Conservation (phyloP, 1,140 invertebrate species). For the Procambarus virginalis region DNA sequence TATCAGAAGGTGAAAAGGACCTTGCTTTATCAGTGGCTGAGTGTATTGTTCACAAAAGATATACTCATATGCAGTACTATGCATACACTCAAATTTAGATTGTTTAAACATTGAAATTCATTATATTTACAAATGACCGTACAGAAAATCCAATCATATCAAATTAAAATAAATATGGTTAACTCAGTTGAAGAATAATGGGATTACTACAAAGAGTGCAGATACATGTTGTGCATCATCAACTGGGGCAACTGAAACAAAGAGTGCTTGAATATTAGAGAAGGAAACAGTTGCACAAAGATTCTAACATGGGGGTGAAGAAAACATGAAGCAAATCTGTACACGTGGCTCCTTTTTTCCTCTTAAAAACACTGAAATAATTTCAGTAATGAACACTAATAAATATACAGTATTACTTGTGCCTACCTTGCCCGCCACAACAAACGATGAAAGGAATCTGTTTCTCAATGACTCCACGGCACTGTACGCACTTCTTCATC, state of each 20-base stretch:
- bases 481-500: constrained; percentile 98
- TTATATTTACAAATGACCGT: background rate
- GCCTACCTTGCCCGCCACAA: constrained; percentile 71
- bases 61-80: no score
- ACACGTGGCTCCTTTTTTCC: background rate
- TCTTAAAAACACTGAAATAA: background rate
- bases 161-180: background rate
- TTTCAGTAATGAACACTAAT: background rate
- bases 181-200: background rate
- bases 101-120: background rate
- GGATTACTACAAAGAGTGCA: background rate
- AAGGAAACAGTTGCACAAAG: background rate
- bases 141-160: background rate
- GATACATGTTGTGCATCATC: background rate
- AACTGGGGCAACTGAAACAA: background rate
- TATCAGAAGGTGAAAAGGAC: no score
- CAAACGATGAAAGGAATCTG: constrained; percentile 71
- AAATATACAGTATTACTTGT: background rate
- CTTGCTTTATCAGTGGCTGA: no score
- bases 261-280: background rate
- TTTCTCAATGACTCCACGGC: constrained; percentile 87
- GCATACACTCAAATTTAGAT: no score
- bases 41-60: no score
- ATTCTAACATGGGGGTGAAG: background rate
- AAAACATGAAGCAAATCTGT: background rate